A percentile compares a stretch with the other conserved stretches of the same genome.
These are phyloP conservation scores for Neodiprion pinetum DNA, from an alignment of 1,140 invertebrate species.

Conservation along the genomic window DNA sequence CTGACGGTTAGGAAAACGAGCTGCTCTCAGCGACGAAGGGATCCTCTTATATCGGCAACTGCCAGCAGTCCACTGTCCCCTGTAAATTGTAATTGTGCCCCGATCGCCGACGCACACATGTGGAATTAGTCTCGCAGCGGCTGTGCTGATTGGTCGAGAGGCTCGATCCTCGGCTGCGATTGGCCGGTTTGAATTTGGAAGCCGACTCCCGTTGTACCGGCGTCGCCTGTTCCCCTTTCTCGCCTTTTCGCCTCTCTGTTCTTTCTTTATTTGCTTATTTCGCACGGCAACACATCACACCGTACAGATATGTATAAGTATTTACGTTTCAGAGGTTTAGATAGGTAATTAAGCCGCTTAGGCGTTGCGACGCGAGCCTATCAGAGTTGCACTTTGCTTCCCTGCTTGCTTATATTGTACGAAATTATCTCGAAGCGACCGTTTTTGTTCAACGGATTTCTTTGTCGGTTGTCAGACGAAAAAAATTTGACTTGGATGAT, in stretches of 20 bases:
- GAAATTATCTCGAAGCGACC: slow-evolving; percentile 14
- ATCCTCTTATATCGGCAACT: slow-evolving; percentile 5
- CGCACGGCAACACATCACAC: background rate
- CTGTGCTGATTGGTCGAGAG: background rate
- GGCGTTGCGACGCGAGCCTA: too few species aligned
- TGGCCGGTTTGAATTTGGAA: slow-evolving; percentile 10
- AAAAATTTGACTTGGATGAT: slow-evolving; percentile 41
- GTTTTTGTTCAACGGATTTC: slow-evolving; percentile 17
- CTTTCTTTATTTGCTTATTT: background rate
- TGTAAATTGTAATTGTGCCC: background rate
- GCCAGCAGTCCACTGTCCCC: slow-evolving; percentile 1
- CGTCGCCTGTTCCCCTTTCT: background rate
- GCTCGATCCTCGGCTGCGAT: background rate
- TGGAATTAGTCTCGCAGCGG: background rate
- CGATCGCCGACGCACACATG: background rate
- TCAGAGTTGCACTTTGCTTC: too few species aligned
- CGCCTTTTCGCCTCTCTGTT: background rate
- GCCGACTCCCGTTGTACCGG: background rate
- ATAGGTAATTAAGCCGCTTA: too few species aligned
- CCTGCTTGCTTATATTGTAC: background rate
- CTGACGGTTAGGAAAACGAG: background rate
- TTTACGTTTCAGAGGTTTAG: too few species aligned
- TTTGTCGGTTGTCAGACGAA: background rate
- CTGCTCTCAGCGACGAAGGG: background rate
- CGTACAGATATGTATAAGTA: too few species aligned